Percentiles rank a stretch among this genome's conserved stretches.
Conservation (phyloP, 2,113 vertebrate species). For the Burhinus oedicnemus region DNA sequence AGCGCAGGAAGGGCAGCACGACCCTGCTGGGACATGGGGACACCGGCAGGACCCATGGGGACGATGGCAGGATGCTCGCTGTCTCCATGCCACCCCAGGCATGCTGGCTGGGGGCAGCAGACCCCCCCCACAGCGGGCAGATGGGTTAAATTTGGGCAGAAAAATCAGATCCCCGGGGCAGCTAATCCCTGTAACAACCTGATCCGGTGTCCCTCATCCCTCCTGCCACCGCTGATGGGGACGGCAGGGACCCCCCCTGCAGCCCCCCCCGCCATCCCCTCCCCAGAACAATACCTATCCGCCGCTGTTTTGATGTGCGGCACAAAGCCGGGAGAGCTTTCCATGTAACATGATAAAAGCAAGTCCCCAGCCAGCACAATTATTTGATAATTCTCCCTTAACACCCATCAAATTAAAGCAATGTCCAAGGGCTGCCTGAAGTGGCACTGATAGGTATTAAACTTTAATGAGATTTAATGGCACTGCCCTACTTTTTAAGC, state of each 20-base stretch:
- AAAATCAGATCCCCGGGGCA: not conserved
- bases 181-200: not conserved
- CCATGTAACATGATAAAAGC: constrained; percentile 66
- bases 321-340: constrained; percentile 57
- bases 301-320: constrained; percentile 14
- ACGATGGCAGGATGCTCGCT: not conserved
- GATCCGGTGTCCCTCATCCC: not conserved
- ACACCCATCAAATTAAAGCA: constrained; percentile 78
- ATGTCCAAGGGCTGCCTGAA: constrained; percentile 69
- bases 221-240: not conserved
- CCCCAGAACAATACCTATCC: constrained; percentile 30
- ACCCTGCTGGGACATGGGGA: not conserved
- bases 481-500: constrained; percentile 77
- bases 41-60: not conserved
- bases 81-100: not conserved
- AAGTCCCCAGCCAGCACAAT: constrained; percentile 66
- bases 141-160: not conserved
- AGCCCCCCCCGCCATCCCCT: not conserved
- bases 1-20: not conserved
- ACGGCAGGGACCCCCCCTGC: not conserved
- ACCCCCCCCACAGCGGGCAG: not conserved
- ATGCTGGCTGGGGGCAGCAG: not conserved
- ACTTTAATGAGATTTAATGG: constrained; percentile 86
- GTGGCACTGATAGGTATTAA: constrained; percentile 79
- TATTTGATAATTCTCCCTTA: constrained; percentile 78